Conservation (phyloP, 1,140 invertebrate species). For the Antheraea pernyi region DNA sequence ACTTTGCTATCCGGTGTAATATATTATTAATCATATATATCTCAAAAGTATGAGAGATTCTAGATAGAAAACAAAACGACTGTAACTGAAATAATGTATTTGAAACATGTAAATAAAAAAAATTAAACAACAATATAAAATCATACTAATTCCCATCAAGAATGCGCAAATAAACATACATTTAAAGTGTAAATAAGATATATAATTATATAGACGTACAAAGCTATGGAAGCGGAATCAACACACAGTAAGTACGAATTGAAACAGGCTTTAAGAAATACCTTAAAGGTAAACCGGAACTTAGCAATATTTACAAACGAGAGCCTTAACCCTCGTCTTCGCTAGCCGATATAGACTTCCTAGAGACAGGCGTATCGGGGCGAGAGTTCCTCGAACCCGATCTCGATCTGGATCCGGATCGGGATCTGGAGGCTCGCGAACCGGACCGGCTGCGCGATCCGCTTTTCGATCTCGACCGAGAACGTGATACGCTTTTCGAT, state of each 20-base stretch:
- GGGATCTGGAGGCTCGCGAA: conserved; percentile 33
- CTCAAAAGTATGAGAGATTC: no score
- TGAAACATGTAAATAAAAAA: no score
- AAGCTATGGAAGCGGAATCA: no score
- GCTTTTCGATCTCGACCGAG: conserved; percentile 54
- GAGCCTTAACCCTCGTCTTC: conserved; percentile 67
- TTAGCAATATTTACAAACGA: conserved; percentile 23
- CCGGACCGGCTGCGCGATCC: conserved; percentile 57
- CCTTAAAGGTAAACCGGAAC: conserved; percentile 12
- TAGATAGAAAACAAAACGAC: no score
- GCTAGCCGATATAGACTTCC: conserved; percentile 78
- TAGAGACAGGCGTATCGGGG: conserved; percentile 75
- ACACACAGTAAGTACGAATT: neutral
- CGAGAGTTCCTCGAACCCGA: conserved; percentile 64
- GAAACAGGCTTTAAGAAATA: conserved; percentile 3
- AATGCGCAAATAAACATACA: no score
- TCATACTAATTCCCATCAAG: no score
- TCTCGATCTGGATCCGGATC: conserved; percentile 56
- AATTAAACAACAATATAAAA: neutral
- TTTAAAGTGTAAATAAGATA: no score
- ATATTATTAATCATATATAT: no score
- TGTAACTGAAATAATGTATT: no score
- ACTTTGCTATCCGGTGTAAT: no score
- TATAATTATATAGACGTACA: no score
- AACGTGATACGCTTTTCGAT: conserved; percentile 62